A percentile compares a stretch with the other conserved stretches of the same genome.
These are phyloP conservation scores for Nymphalis polychloros DNA, from an alignment of 2,888 invertebrate genomes.

Conservation along the genomic window DNA sequence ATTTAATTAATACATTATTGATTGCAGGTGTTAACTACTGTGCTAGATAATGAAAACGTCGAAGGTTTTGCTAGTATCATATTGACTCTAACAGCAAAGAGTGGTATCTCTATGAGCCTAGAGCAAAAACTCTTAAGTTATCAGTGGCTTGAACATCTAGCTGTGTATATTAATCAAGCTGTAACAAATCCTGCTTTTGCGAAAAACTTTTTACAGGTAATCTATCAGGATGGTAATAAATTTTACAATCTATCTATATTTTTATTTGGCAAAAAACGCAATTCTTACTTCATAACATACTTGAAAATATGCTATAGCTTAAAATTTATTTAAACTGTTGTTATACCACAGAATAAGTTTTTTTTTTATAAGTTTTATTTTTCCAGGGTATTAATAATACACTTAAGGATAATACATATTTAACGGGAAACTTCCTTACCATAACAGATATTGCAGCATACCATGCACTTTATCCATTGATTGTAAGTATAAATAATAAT, in stretches of 20 bases:
- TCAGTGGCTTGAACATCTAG: constrained; percentile 86
- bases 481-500: constrained; percentile 80
- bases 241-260: too few relatives aligned
- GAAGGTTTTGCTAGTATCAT: constrained; percentile 80
- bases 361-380: constrained; percentile 22
- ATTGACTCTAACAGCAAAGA: constrained; percentile 69
- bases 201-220: constrained; percentile 77
- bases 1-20: constrained; percentile 19
- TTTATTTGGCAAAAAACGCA: too few relatives aligned
- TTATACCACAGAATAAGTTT: not conserved
- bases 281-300: too few relatives aligned
- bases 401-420: constrained; percentile 62
- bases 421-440: constrained; percentile 73
- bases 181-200: constrained; percentile 65
- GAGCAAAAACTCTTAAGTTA: constrained; percentile 73
- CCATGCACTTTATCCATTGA: constrained; percentile 83
- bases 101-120: constrained; percentile 59
- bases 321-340: too few relatives aligned
- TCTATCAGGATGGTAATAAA: too few relatives aligned
- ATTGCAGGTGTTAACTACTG: constrained; percentile 75
- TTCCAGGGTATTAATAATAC: constrained; percentile 72
- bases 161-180: constrained; percentile 79
- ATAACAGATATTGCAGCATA: constrained; percentile 87
- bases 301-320: too few relatives aligned
- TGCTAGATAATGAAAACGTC: constrained; percentile 66